Evolutionary conservation across 2,797 vertebrate genomes (phyloP).

Genomic region (Alfaro cultratus): DNA sequence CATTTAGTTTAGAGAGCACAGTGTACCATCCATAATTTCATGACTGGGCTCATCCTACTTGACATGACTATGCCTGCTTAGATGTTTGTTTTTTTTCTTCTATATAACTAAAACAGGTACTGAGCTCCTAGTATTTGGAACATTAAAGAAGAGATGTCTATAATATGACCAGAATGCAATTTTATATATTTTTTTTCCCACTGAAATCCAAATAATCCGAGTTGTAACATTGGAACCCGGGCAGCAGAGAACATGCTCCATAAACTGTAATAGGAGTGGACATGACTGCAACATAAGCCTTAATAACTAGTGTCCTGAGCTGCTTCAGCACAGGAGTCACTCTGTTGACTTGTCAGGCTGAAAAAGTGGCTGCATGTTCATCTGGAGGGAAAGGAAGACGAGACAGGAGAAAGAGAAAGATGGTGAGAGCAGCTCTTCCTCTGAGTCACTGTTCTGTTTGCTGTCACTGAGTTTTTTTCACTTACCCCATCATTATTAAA

Average conservation of each 20-base stretch:
- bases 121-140: background rate
- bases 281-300: slow-evolving; percentile 41
- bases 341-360: slow-evolving; percentile 48
- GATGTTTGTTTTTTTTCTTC: background rate
- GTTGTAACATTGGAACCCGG: slow-evolving; percentile 25
- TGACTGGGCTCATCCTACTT: background rate
- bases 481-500: background rate
- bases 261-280: slow-evolving; percentile 55
- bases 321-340: slow-evolving; percentile 58
- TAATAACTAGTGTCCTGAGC: slow-evolving; percentile 45
- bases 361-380: slow-evolving; percentile 43
- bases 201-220: slow-evolving; percentile 9
- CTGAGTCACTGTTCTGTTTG: slow-evolving; percentile 26
- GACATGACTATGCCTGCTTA: background rate
- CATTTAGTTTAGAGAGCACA: slow-evolving; percentile 21
- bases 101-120: background rate
- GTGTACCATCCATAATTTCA: slow-evolving; percentile 8
- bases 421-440: slow-evolving; percentile 17
- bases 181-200: background rate
- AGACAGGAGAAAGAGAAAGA: slow-evolving; percentile 3
- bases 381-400: slow-evolving; percentile 19
- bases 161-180: background rate
- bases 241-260: slow-evolving; percentile 12
- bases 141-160: slow-evolving; percentile 7
- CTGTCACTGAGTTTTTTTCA: slow-evolving; percentile 3